Evolutionary conservation across 2,888 invertebrate species (phyloP), one percentile per base, ranked within the genome.

Genomic region (Uloborus plumipes): DNA sequence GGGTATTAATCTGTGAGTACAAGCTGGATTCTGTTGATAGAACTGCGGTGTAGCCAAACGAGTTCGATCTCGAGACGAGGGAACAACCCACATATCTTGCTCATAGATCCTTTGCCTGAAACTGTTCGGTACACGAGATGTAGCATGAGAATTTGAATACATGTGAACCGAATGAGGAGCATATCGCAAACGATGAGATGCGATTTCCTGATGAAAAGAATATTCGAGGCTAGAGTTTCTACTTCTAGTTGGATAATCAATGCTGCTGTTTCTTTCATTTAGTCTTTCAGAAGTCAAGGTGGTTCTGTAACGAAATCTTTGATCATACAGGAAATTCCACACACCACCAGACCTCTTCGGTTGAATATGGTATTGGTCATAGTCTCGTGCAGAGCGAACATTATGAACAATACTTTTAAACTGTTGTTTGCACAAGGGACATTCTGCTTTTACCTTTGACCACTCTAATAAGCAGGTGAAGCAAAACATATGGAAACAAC

Each of bases 401-500:
- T 96, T 97, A 89, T 97, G 96, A 84, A 97, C 95, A 79, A 98
- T 98, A 11, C 94, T 94, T 87, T 93, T 94, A 89, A 98, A 98
- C 4, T 93, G 92, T 88, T 96, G 95, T 88, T 98, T 98, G 89
- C 98, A 98, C 0, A 98, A 90, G 0, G 98, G 98, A 89, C 97
- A 97, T 88, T 94, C 96, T 0, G 96, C 93, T 90, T 97, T 97
- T 16, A 97, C 94, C 94, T 94, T 96, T 76, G 97, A 96, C 98
- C 98, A 98, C 88, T 96, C 95, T 84, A 95, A 90, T 49, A 98
- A 91, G 88, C 98, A 98, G 85, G 93, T 93, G 88, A 97, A 98
- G 89, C 98, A 98, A 89, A 98, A 98, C 88, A 94, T 94, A 89
- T 98, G 98, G 88, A 95, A 92, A 88, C 98, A 98, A 69, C 94